phyloP scores from a whole-genome alignment of 2,888 invertebrate genomes.

The Drosophila picticornis region DNA sequence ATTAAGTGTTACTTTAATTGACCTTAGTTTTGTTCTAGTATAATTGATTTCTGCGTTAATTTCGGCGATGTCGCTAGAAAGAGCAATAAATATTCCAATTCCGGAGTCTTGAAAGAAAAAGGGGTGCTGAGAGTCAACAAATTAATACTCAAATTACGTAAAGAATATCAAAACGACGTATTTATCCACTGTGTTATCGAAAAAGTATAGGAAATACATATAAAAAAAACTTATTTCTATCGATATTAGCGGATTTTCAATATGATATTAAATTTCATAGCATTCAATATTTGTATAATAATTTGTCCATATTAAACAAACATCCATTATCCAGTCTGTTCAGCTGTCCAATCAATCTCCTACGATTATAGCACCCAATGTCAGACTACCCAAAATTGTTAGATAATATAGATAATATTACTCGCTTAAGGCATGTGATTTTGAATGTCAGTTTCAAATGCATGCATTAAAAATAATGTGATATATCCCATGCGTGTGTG shows the following conservation, averaged over 20 bases:
- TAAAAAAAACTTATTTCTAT: neutral
- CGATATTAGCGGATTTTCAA: neutral
- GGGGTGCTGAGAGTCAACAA: neutral
- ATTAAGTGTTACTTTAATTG: neutral
- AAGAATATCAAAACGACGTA: neutral
- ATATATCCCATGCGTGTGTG: constrained; percentile 8
- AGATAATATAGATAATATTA: neutral
- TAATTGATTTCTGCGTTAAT: neutral
- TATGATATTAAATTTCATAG: neutral
- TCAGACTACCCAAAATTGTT: neutral
- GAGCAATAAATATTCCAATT: too few species aligned
- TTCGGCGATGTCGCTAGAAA: neutral
- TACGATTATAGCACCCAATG: neutral
- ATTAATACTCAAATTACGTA: too few species aligned
- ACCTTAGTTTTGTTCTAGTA: neutral
- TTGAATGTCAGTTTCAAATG: constrained; percentile 19
- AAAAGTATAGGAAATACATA: neutral
- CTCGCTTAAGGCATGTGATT: neutral
- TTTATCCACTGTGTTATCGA: neutral
- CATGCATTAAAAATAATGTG: constrained; percentile 31
- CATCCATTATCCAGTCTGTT: neutral
- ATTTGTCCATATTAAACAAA: neutral
- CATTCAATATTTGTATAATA: neutral
- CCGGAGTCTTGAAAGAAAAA: too few species aligned
- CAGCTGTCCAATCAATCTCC: neutral